Base-by-base conservation (phyloP, 2,113 vertebrate species). In the Neolamprologus tretocephalus region DNA sequence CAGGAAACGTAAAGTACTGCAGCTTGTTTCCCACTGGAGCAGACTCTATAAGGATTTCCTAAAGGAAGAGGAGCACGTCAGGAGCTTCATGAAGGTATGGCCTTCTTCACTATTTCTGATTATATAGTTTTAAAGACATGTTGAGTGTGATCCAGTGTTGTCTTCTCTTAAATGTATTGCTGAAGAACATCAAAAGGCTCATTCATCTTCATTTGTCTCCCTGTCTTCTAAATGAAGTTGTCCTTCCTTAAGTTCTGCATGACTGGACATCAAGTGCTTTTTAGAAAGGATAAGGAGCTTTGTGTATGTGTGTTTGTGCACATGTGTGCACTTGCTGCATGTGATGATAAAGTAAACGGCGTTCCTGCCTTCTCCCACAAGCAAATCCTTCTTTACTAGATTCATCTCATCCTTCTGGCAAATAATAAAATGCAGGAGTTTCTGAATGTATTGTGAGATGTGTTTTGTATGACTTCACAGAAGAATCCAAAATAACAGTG, bases 11-110 rank as follows among this genome's bases (percentile, higher is more conserved):
- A 99, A 99, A 91, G 98, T 99, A 37, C 96, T 99, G 88, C 97
- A 98, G 94, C 96, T 99, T 83, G 98, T 99, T 54, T 98, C 99
- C 54, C 98, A 99, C 89, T 99, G 99, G 99, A 98, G 97, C 90
- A 93, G 97, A 28, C 97, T 99, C 17, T 98, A 99, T 95, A 99
- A 98, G 94, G 98, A 99, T 95, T 98, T 98, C 96, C 95, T 99
- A 45, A 97, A 98, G 0, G 98, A 99, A 90, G 99, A 99, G 91
- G 98, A 99, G 49, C 97, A 99, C 61, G 96, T 99, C 89, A 98
- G 99, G 92, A 96, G 98, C 82, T 99, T 99, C 93, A 97, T 99
- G 95, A 99, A 99, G 98, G 99, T 99, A 96, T 9, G 17, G 9
- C 26, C 28, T 63, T 66, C 28, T 12, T 79, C 10, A 40, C 8